Evolutionary conservation across 2,113 vertebrate species (phyloP).

Genomic region (Scomber japonicus): DNA sequence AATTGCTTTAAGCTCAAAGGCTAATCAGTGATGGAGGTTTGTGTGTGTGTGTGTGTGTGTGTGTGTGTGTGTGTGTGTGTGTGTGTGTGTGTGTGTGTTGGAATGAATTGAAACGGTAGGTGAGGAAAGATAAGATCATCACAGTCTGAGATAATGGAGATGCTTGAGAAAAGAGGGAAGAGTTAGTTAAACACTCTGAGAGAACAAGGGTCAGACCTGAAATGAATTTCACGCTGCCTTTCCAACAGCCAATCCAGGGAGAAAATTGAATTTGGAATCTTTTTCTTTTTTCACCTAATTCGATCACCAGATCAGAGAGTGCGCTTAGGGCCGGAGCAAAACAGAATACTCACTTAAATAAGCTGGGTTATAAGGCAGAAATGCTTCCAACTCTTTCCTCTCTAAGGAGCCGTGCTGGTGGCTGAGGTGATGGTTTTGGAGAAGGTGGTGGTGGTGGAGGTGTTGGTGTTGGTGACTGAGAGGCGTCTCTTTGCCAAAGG

Average conservation of each 20-base stretch:
- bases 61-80: conserved; percentile 11
- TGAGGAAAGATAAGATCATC: conserved; percentile 46
- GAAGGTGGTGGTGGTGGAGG: conserved; percentile 65
- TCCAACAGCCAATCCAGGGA: conserved; percentile 49
- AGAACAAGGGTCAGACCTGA: conserved; percentile 47
- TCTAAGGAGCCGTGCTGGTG: conserved; percentile 88
- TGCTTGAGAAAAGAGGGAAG: conserved; percentile 66
- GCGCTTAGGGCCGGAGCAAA: conserved; percentile 20
- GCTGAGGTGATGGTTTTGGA: conserved; percentile 78
- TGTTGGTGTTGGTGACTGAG: conserved; percentile 71
- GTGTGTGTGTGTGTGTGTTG: not conserved
- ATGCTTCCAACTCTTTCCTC: conserved; percentile 95
- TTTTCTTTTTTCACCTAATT: conserved; percentile 43
- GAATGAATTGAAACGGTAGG: conserved; percentile 27
- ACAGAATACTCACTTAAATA: conserved; percentile 95
- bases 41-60: conserved; percentile 8
- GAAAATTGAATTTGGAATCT: conserved; percentile 66
- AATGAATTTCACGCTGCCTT: conserved; percentile 65
- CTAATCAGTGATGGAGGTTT: not conserved
- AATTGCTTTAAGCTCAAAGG: conserved; percentile 43
- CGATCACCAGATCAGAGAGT: conserved; percentile 52
- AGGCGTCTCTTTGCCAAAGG: conserved; percentile 96
- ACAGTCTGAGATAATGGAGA: conserved; percentile 51
- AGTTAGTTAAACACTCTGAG: conserved; percentile 64
- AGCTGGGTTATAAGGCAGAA: conserved; percentile 95